Evolutionary conservation across 1,140 invertebrate genomes (phyloP).

Genomic region (Pseudomyrmex cubaensis): DNA sequence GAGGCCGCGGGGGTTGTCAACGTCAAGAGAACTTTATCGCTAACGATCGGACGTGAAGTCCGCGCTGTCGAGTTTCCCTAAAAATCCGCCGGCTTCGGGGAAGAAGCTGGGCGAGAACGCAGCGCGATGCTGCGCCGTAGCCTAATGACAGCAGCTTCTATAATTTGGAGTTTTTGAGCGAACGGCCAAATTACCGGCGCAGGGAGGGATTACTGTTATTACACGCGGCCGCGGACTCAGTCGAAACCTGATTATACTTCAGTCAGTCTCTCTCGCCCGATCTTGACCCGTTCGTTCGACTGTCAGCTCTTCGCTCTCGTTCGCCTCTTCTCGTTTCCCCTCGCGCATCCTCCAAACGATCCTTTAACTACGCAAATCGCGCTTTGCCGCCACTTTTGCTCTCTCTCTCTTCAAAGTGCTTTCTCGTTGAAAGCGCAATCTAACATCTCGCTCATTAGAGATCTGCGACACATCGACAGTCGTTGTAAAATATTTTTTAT

Average conservation of each 20-base stretch:
- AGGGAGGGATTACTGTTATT: constrained; percentile 85
- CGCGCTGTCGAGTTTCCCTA: constrained; percentile 73
- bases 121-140: constrained; percentile 67
- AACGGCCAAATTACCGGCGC: constrained; percentile 83
- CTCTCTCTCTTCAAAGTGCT: neutral
- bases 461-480: constrained; percentile 29
- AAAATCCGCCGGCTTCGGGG: constrained; percentile 80
- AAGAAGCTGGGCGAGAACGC: constrained; percentile 74
- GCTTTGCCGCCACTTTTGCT: constrained; percentile 1
- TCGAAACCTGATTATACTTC: constrained; percentile 84
- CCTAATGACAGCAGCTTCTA: constrained; percentile 85
- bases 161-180: constrained; percentile 85
- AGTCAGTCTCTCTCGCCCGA: constrained; percentile 77
- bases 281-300: constrained; percentile 78
- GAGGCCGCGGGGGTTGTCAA: constrained; percentile 50
- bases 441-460: constrained; percentile 44
- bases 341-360: constrained; percentile 56
- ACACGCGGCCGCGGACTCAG: constrained; percentile 81
- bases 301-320: constrained; percentile 77
- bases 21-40: constrained; percentile 45
- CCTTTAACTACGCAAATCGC: constrained; percentile 55
- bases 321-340: constrained; percentile 61
- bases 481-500: neutral
- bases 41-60: constrained; percentile 63
- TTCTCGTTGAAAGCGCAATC: constrained; percentile 14